Conservation (phyloP, 2,888 invertebrate genomes). For the Meteorus colon region DNA sequence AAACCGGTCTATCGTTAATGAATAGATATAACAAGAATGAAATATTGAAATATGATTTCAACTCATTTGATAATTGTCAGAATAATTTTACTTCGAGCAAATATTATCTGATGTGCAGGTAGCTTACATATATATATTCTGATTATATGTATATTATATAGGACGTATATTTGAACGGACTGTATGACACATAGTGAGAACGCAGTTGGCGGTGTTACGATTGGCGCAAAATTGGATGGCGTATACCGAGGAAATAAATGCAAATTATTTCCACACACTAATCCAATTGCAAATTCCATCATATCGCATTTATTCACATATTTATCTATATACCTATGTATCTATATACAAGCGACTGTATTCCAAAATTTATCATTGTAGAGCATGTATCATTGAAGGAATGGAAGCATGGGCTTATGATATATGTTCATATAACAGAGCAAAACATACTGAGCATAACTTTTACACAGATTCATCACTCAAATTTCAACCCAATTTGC, state of each 20-base stretch:
- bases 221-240: neutral
- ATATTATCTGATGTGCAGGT: neutral
- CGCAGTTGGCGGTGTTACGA: neutral
- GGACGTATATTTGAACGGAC: neutral
- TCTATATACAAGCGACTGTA: neutral
- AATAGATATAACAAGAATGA: neutral
- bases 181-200: neutral
- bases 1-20: too few species aligned
- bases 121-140: neutral
- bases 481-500: conserved; percentile 28
- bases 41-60: neutral
- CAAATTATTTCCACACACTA: conserved; percentile 23
- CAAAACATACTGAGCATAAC: conserved; percentile 34
- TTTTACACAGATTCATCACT: conserved; percentile 24
- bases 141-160: conserved; percentile 1
- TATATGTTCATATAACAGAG: conserved; percentile 15
- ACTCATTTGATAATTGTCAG: neutral
- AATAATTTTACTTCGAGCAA: neutral
- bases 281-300: conserved; percentile 30
- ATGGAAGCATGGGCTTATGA: neutral
- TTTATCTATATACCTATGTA: neutral
- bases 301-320: conserved; percentile 1
- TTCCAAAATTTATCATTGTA: neutral
- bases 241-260: conserved; percentile 23
- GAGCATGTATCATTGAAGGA: neutral